Conservation (phyloP, 2,888 invertebrate species). For the Timandra comae region DNA sequence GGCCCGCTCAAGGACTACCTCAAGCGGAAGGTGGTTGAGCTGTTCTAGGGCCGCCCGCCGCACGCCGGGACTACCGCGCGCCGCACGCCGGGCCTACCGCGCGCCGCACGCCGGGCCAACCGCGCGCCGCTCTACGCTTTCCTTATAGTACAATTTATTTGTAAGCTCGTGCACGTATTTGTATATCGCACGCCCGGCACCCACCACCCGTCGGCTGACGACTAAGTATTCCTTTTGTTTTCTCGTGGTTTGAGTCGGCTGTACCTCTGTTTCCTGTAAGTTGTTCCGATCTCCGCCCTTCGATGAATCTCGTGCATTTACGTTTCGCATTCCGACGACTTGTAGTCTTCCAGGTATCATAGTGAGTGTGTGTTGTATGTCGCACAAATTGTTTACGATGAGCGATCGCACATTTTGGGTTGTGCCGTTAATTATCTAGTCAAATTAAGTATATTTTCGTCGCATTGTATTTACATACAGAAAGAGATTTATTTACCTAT, state of each 20-base stretch:
- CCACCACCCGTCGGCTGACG: slow-evolving; percentile 35
- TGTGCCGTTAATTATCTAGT: slow-evolving; percentile 22
- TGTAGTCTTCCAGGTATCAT: background rate
- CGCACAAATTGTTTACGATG: slow-evolving; percentile 19
- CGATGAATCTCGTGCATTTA: slow-evolving; percentile 2
- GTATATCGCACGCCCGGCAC: slow-evolving; percentile 33
- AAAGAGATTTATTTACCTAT: slow-evolving; percentile 1
- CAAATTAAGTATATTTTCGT: slow-evolving; percentile 21
- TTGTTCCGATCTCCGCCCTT: too few relatives aligned
- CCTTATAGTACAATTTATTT: slow-evolving; percentile 49
- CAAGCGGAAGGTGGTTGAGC: slow-evolving; percentile 77
- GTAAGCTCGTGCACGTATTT: slow-evolving; percentile 40
- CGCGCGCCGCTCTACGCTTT: slow-evolving; percentile 45
- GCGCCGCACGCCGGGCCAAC: too few relatives aligned
- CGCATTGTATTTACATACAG: background rate
- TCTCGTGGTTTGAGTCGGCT: background rate
- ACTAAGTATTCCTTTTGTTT: background rate
- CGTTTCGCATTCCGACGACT: background rate
- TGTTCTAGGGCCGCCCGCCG: slow-evolving; percentile 72
- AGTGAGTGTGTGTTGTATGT: slow-evolving; percentile 1
- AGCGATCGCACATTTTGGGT: slow-evolving; percentile 12
- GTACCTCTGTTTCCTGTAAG: background rate
- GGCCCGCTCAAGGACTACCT: slow-evolving; percentile 88
- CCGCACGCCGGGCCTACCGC: too few relatives aligned
- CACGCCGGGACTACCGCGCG: too few relatives aligned